Conservation (phyloP, 2,888 invertebrate species). For the Trilocha varians region DNA sequence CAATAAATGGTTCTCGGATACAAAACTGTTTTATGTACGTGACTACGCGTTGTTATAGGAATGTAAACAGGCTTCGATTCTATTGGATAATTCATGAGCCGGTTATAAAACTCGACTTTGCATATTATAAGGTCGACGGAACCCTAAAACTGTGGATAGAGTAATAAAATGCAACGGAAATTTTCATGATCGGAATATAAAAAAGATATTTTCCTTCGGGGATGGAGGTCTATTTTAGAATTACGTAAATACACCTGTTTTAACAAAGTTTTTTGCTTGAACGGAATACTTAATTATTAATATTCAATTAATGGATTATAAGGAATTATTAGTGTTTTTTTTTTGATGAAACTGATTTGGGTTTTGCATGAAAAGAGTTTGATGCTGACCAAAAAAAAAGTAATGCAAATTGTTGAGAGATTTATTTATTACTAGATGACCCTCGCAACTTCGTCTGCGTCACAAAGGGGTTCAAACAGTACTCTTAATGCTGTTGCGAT, state of each 20-base stretch:
- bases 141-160: slow-evolving; percentile 22
- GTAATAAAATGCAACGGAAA: slow-evolving; percentile 26
- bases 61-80: slow-evolving; percentile 44
- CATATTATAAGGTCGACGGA: slow-evolving; percentile 32
- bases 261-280: too few relatives aligned
- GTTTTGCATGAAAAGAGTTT: too few relatives aligned
- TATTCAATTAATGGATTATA: too few relatives aligned
- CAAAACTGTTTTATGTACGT: slow-evolving; percentile 45
- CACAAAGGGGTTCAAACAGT: too few relatives aligned
- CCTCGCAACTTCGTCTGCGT: too few relatives aligned
- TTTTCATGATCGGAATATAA: slow-evolving; percentile 20
- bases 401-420: too few relatives aligned
- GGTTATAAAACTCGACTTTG: slow-evolving; percentile 32
- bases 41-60: slow-evolving; percentile 41
- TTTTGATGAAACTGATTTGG: too few relatives aligned
- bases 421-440: too few relatives aligned
- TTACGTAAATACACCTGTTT: not conserved
- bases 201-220: slow-evolving; percentile 6
- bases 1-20: slow-evolving; percentile 57
- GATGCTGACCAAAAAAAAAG: too few relatives aligned
- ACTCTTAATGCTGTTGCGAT: too few relatives aligned
- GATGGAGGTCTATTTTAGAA: not conserved
- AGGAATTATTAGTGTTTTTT: too few relatives aligned
- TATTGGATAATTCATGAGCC: slow-evolving; percentile 44
- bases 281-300: too few relatives aligned